A percentile compares a stretch with the other conserved stretches of the same genome.
Evolutionary conservation across 2,888 invertebrate genomes (phyloP).

Genomic region (Nomada fabriciana): DNA sequence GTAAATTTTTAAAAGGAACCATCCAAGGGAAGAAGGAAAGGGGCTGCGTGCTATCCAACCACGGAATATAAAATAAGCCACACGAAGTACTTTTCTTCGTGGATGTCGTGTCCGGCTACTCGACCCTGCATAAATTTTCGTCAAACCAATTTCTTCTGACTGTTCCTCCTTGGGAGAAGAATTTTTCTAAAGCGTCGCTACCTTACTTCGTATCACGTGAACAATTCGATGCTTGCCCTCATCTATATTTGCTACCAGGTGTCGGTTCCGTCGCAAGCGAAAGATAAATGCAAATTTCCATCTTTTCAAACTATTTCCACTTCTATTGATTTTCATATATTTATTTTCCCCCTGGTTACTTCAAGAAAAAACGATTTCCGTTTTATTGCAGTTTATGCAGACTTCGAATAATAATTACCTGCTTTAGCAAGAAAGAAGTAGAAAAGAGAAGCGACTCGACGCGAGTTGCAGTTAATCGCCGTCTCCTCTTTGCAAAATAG

Average conservation of each 20-base stretch:
- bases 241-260: too few relatives aligned
- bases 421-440: neutral
- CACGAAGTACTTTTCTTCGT: conserved; percentile 28
- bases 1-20: conserved; percentile 52
- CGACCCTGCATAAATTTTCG: conserved; percentile 63
- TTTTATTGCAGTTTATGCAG: conserved; percentile 8
- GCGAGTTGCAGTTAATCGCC: neutral
- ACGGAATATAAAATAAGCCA: conserved; percentile 60
- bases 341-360: neutral
- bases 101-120: conserved; percentile 56
- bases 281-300: conserved; percentile 38
- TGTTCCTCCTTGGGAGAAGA: conserved; percentile 19
- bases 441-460: conserved; percentile 2
- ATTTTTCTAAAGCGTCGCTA: conserved; percentile 28
- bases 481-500: conserved; percentile 1
- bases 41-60: conserved; percentile 30
- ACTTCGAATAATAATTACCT: neutral
- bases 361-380: neutral
- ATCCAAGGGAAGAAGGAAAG: conserved; percentile 10
- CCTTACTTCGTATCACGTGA: conserved; percentile 35
- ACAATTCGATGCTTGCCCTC: conserved; percentile 9
- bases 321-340: neutral
- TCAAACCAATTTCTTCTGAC: conserved; percentile 61
- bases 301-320: neutral
- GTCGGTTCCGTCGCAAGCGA: too few relatives aligned